Conservation (phyloP, 2,113 vertebrate species). For the Pardalotus punctatus region DNA sequence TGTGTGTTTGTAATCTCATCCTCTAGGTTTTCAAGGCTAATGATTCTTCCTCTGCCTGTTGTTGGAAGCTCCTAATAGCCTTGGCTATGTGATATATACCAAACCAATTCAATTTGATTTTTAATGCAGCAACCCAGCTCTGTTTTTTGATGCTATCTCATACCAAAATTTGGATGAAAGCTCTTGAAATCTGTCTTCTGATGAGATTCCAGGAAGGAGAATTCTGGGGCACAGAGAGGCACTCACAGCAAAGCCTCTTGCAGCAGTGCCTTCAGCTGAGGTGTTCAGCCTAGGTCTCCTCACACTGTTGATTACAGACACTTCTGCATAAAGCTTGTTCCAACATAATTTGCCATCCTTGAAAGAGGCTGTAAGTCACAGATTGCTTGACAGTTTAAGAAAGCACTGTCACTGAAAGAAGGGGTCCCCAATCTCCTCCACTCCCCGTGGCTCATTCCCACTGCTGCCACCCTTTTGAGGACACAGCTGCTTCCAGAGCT, state of each 20-base stretch:
- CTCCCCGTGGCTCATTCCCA: not conserved
- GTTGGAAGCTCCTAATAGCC: not conserved
- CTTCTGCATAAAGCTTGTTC: not conserved
- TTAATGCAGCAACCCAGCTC: not conserved
- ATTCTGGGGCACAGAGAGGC: not conserved
- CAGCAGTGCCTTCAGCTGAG: not conserved
- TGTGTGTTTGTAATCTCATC: slow-evolving; percentile 15
- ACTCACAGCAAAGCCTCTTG: not conserved
- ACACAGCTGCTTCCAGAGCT: not conserved
- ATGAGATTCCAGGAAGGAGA: not conserved
- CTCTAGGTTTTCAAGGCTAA: slow-evolving; percentile 19
- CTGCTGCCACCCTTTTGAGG: not conserved
- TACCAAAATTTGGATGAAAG: not conserved
- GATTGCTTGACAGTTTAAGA: not conserved
- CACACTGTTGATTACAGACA: not conserved
- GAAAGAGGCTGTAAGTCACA: not conserved
- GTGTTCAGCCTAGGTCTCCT: not conserved
- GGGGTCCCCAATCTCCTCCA: not conserved
- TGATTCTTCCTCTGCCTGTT: not conserved
- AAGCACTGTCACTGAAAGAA: not conserved
- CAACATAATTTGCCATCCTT: not conserved
- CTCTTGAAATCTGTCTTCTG: not conserved
- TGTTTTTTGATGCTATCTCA: not conserved
- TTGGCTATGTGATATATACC: not conserved
- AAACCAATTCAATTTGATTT: not conserved